Evolutionary conservation across 2,797 vertebrate species (phyloP).

Genomic region (Acipenser oxyrinchus): DNA sequence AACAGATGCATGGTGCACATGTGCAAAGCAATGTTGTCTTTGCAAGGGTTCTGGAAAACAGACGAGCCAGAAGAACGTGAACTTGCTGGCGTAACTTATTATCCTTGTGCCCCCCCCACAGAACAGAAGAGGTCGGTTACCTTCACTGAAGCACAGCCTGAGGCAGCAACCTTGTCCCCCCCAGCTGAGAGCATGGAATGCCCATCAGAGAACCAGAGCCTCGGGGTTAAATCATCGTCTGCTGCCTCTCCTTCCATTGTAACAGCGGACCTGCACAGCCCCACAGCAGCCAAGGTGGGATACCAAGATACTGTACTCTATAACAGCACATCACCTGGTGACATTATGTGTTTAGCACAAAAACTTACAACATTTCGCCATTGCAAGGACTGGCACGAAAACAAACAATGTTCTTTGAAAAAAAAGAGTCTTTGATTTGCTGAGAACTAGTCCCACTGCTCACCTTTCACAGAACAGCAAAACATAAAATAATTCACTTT

Average conservation of each 20-base stretch:
- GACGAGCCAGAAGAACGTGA: too few relatives aligned
- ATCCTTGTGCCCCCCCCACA: not conserved
- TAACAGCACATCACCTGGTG: not conserved
- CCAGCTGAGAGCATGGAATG: slow-evolving; percentile 33
- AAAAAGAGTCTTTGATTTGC: not conserved
- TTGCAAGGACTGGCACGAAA: not conserved
- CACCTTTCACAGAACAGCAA: not conserved
- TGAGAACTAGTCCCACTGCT: not conserved
- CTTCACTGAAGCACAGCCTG: slow-evolving; percentile 78
- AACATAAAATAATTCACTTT: too few relatives aligned
- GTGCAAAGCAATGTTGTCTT: too few relatives aligned
- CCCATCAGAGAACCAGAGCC: slow-evolving; percentile 41
- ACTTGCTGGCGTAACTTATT: not conserved
- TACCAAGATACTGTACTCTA: not conserved
- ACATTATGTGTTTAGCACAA: too few relatives aligned
- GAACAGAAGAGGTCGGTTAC: slow-evolving; percentile 96
- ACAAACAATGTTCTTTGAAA: not conserved
- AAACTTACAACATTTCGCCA: not conserved
- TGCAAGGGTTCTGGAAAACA: too few relatives aligned
- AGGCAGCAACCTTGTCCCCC: slow-evolving; percentile 34
- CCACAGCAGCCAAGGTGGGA: slow-evolving; percentile 58
- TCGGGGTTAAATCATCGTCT: slow-evolving; percentile 43
- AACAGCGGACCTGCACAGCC: slow-evolving; percentile 69
- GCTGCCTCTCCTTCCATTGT: slow-evolving; percentile 54
- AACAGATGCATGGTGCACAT: too few relatives aligned